phyloP scores from a whole-genome alignment of 2,888 invertebrate species.

The Mythimna ferrago region DNA sequence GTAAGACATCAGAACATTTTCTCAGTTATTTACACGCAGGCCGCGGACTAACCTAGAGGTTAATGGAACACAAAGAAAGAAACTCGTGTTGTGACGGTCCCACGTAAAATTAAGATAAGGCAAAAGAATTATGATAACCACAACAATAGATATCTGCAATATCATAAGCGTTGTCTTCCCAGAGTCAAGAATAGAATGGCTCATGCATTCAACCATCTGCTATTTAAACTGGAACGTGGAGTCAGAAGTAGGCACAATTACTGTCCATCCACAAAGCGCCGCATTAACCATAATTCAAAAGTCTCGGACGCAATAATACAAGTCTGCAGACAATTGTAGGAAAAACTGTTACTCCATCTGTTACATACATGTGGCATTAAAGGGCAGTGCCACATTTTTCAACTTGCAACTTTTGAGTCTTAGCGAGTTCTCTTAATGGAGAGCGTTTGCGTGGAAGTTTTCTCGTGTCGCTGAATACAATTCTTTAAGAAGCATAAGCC shows the following conservation, averaged over 20 bases:
- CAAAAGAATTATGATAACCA: too few relatives aligned
- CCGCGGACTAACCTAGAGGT: too few relatives aligned
- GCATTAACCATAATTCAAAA: not conserved
- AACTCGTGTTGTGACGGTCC: too few relatives aligned
- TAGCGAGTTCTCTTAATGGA: constrained; percentile 35
- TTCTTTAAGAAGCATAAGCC: constrained; percentile 22
- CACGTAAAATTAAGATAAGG: too few relatives aligned
- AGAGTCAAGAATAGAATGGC: too few relatives aligned
- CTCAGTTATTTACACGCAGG: too few relatives aligned
- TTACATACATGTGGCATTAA: constrained; percentile 24
- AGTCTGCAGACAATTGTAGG: constrained; percentile 16
- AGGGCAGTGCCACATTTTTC: constrained; percentile 33
- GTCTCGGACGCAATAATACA: constrained; percentile 14
- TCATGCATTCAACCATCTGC: not conserved
- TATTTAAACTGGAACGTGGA: not conserved
- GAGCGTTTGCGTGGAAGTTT: constrained; percentile 34
- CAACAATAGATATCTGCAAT: too few relatives aligned
- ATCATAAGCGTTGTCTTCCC: too few relatives aligned
- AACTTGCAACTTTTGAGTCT: constrained; percentile 24
- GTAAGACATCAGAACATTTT: too few relatives aligned
- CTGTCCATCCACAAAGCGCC: not conserved
- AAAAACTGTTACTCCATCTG: not conserved
- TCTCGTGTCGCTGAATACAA: constrained; percentile 13
- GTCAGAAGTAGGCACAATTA: not conserved
- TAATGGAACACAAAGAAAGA: too few relatives aligned